phyloP scores from a whole-genome alignment of 2,113 vertebrate species.

The Aplodontia rufa region DNA sequence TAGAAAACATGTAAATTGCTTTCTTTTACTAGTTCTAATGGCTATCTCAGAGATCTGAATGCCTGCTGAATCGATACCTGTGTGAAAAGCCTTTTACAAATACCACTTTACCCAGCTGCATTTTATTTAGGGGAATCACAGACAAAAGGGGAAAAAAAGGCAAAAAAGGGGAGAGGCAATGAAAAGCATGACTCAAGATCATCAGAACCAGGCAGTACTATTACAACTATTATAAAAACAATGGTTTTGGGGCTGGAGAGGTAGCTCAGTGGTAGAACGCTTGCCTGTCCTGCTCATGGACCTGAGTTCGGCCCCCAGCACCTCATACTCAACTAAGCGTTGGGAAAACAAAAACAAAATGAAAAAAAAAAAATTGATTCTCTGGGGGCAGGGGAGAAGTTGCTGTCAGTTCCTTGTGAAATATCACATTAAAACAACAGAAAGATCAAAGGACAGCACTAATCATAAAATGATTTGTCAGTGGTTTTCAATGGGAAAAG shows the following conservation, averaged over 20 bases:
- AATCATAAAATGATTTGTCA: constrained; percentile 49
- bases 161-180: background rate
- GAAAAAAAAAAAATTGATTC: too few species aligned
- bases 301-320: too few species aligned
- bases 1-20: constrained; percentile 74
- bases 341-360: too few species aligned
- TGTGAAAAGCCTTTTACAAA: constrained; percentile 57
- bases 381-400: too few species aligned
- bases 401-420: background rate
- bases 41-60: constrained; percentile 51
- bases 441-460: constrained; percentile 34
- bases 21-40: constrained; percentile 70
- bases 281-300: too few species aligned
- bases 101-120: background rate
- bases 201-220: background rate
- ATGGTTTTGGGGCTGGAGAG: too few species aligned
- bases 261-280: too few species aligned
- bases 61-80: constrained; percentile 66
- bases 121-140: constrained; percentile 47
- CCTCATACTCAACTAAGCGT: too few species aligned
- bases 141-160: constrained; percentile 48
- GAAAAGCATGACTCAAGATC: constrained; percentile 27
- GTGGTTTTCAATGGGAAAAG: background rate
- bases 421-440: background rate
- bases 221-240: background rate